These are phyloP conservation scores for Mallotus villosus DNA, from an alignment of 2,797 vertebrate genomes.

Conservation along the genomic window DNA sequence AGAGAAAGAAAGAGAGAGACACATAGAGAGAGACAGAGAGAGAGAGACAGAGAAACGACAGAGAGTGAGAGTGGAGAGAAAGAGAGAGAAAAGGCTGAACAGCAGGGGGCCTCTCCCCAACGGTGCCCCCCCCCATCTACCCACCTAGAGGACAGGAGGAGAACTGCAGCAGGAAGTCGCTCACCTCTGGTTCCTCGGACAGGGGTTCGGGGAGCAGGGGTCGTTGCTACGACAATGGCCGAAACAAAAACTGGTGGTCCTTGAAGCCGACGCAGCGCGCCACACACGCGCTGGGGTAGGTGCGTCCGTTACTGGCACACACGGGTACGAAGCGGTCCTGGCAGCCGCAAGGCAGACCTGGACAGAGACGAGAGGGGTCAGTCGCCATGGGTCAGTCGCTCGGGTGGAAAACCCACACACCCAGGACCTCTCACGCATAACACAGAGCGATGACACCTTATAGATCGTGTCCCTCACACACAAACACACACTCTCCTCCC, in stretches of 20 bases:
- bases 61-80: background rate
- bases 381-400: no score
- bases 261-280: constrained; percentile 93
- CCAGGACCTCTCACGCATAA: no score
- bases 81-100: background rate
- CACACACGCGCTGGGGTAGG: constrained; percentile 92
- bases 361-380: background rate
- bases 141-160: background rate
- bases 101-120: no score
- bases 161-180: constrained; percentile 1
- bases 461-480: background rate
- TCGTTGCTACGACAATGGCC: constrained; percentile 86
- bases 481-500: constrained; percentile 11
- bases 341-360: constrained; percentile 93
- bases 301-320: constrained; percentile 90
- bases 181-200: constrained; percentile 89
- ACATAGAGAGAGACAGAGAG: background rate
- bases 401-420: no score
- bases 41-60: background rate
- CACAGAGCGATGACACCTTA: no score
- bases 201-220: constrained; percentile 85
- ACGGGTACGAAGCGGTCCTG: constrained; percentile 93
- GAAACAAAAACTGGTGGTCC: constrained; percentile 89
- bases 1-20: background rate
- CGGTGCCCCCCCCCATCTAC: no score